A percentile compares a stretch with the other conserved stretches of the same genome.
phyloP scores from a whole-genome alignment of 2,113 vertebrate species.

The Eulacestoma nigropectus region DNA sequence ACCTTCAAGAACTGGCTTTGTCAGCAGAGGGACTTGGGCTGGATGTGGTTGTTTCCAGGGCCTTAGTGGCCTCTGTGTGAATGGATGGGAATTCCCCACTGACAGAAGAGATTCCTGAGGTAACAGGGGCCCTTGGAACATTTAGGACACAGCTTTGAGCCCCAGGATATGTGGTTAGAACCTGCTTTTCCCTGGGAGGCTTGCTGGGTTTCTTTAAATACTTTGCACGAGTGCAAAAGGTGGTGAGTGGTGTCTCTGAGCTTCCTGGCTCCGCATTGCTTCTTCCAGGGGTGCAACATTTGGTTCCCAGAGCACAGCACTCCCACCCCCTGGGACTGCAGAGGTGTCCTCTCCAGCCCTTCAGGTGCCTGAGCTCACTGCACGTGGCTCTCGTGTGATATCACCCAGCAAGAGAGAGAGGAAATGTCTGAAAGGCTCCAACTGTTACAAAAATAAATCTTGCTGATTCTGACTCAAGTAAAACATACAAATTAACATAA shows the following conservation, averaged over 20 bases:
- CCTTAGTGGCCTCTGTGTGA: not conserved
- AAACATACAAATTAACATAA: conserved; percentile 35
- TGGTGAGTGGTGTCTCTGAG: not conserved
- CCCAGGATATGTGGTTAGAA: not conserved
- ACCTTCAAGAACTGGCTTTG: not conserved
- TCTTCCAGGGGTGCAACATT: not conserved
- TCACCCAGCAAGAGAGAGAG: not conserved
- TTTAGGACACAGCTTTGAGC: not conserved
- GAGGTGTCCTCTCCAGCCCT: not conserved
- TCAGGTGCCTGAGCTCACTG: not conserved
- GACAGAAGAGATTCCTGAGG: not conserved
- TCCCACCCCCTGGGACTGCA: not conserved
- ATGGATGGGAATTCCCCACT: not conserved
- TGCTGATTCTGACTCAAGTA: conserved; percentile 31
- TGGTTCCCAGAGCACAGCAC: not conserved
- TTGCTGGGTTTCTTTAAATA: not conserved
- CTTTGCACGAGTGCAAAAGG: rapidly evolving
- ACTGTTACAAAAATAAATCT: conserved; percentile 20
- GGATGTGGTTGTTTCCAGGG: not conserved
- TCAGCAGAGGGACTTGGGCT: not conserved
- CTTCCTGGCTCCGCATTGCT: not conserved
- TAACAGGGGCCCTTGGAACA: not conserved
- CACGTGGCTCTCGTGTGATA: not conserved
- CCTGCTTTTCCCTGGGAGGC: not conserved
- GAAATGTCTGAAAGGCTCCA: conserved; percentile 7